A percentile compares a stretch with the other conserved stretches of the same genome.
These are phyloP conservation scores for Antigone vipio DNA, from an alignment of 2,113 vertebrate species.

Conservation along the genomic window DNA sequence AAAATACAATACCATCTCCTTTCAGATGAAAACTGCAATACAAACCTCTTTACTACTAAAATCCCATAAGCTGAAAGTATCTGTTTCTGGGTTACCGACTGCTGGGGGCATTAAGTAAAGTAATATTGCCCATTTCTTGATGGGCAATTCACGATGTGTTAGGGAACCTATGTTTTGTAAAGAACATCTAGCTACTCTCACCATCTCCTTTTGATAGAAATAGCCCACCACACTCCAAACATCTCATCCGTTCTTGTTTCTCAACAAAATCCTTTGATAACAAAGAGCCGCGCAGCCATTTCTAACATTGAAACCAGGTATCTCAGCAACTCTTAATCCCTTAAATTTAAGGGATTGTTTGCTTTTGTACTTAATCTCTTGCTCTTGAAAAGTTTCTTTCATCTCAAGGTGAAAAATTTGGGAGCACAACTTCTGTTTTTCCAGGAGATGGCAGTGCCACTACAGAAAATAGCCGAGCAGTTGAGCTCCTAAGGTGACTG, in stretches of 20 bases:
- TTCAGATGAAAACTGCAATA: not conserved
- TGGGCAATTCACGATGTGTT: not conserved
- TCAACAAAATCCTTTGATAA: not conserved
- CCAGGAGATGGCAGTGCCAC: constrained; percentile 71
- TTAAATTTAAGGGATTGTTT: not conserved
- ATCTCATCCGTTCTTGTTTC: not conserved
- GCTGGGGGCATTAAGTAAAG: not conserved
- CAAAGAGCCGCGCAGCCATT: not conserved
- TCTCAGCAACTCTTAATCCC: not conserved
- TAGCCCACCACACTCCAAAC: not conserved
- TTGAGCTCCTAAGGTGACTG: not conserved
- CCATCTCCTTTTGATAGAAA: not conserved
- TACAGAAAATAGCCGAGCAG: constrained; percentile 25
- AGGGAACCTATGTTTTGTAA: not conserved
- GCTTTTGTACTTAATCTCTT: not conserved
- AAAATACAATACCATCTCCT: not conserved
- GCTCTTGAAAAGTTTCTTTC: constrained; percentile 21
- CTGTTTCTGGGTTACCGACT: not conserved
- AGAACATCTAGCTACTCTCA: not conserved
- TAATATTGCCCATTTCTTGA: not conserved
- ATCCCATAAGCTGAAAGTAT: not conserved
- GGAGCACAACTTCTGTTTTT: not conserved
- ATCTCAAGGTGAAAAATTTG: not conserved
- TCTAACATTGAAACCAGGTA: not conserved
- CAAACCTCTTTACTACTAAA: not conserved